Conservation (phyloP, 1,140 invertebrate species). For the Solenopsis invicta region DNA sequence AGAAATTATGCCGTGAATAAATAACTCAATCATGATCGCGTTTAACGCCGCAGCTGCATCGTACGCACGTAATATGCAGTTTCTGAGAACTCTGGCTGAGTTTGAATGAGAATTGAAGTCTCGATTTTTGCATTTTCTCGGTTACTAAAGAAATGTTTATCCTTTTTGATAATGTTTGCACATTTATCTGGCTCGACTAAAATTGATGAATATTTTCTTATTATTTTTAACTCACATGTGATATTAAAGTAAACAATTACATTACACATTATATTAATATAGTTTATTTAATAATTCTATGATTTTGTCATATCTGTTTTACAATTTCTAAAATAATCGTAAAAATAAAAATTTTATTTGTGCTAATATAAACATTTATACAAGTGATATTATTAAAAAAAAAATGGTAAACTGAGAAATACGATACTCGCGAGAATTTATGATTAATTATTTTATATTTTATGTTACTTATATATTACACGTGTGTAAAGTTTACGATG, state of each 20-base stretch:
- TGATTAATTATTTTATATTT: background rate
- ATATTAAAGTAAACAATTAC: background rate
- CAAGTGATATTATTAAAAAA: background rate
- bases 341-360: background rate
- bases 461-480: background rate
- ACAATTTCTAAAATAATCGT: background rate
- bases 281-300: background rate
- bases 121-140: slow-evolving; percentile 30
- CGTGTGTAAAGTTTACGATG: background rate
- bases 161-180: slow-evolving; percentile 10
- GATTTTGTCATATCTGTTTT: background rate
- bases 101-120: slow-evolving; percentile 43
- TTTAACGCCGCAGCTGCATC: slow-evolving; percentile 24
- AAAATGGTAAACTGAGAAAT: background rate
- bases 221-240: background rate
- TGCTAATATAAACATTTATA: background rate
- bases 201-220: slow-evolving; percentile 10
- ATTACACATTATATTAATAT: background rate
- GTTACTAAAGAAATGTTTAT: background rate
- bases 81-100: slow-evolving; percentile 33
- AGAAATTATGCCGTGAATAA: slow-evolving; percentile 57
- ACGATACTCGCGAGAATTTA: background rate
- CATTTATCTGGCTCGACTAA: background rate
- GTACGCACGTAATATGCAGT: slow-evolving; percentile 36
- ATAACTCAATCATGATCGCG: slow-evolving; percentile 55